These are phyloP conservation scores for Diaphora mendica DNA, from an alignment of 2,888 invertebrate genomes.

Conservation along the genomic window DNA sequence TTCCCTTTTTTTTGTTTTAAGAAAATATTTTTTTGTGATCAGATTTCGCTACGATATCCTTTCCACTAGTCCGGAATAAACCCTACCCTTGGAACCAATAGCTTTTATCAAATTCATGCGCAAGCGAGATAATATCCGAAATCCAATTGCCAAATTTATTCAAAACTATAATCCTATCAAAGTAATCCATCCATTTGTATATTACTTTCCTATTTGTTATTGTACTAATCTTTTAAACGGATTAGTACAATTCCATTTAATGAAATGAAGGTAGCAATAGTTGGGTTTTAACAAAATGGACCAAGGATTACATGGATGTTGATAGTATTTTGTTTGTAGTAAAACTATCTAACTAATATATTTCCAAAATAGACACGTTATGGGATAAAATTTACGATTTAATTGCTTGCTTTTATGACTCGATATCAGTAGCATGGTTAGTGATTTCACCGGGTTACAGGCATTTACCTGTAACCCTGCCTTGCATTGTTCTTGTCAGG, in stretches of 20 bases:
- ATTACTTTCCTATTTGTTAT: slow-evolving; percentile 60
- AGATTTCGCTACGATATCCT: neutral
- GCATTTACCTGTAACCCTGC: too few species aligned
- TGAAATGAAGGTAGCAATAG: slow-evolving; percentile 41
- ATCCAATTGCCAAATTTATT: slow-evolving; percentile 42
- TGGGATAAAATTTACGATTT: neutral
- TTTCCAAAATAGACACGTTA: neutral
- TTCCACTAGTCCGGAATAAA: neutral
- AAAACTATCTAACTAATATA: neutral
- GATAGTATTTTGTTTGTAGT: slow-evolving; percentile 13
- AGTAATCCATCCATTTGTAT: slow-evolving; percentile 38
- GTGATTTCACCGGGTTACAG: too few species aligned
- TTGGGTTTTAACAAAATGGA: slow-evolving; percentile 26
- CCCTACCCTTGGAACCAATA: slow-evolving; percentile 21
- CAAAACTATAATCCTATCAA: slow-evolving; percentile 38
- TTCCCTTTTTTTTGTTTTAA: neutral
- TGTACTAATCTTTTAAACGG: slow-evolving; percentile 55
- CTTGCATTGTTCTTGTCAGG: too few species aligned
- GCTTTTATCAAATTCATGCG: slow-evolving; percentile 30
- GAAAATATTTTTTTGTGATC: neutral
- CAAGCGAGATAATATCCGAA: slow-evolving; percentile 41
- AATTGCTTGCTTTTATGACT: neutral
- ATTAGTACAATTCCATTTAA: slow-evolving; percentile 54
- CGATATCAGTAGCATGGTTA: too few species aligned
- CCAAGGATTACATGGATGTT: slow-evolving; percentile 26